Conservation (phyloP, 2,888 invertebrate species). For the Xanthia icteritia region DNA sequence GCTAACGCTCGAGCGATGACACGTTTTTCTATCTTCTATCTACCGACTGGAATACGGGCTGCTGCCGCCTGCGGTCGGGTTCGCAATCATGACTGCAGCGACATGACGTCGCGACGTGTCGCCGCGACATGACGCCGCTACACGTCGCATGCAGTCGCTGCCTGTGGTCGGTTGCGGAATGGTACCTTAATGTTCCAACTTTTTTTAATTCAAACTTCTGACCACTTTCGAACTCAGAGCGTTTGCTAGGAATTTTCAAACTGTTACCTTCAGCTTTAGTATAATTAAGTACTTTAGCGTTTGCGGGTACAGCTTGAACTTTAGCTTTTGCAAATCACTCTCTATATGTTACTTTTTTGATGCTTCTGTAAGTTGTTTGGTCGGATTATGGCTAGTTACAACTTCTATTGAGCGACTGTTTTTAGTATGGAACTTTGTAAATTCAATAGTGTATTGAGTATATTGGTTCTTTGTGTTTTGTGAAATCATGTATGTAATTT, state of each 20-base stretch:
- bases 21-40: no score
- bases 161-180: no score
- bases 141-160: no score
- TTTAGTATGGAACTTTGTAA: neutral
- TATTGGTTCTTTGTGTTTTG: neutral
- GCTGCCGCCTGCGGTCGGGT: no score
- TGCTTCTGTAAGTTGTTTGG: neutral
- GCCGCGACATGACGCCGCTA: no score
- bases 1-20: no score
- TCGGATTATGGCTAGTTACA: neutral
- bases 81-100: no score
- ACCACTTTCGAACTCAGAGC: constrained; percentile 49
- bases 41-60: no score
- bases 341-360: constrained; percentile 5
- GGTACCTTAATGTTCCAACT: constrained; percentile 36
- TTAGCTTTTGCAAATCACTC: neutral
- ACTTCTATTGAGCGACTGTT: neutral
- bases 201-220: constrained; percentile 56
- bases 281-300: constrained; percentile 51
- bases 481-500: no score
- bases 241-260: constrained; percentile 47
- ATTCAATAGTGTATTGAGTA: neutral
- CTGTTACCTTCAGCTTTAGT: constrained; percentile 45
- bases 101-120: no score
- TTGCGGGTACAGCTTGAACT: constrained; percentile 27